phyloP scores from a whole-genome alignment of 2,888 invertebrate species.

The Zonitis immaculata region DNA sequence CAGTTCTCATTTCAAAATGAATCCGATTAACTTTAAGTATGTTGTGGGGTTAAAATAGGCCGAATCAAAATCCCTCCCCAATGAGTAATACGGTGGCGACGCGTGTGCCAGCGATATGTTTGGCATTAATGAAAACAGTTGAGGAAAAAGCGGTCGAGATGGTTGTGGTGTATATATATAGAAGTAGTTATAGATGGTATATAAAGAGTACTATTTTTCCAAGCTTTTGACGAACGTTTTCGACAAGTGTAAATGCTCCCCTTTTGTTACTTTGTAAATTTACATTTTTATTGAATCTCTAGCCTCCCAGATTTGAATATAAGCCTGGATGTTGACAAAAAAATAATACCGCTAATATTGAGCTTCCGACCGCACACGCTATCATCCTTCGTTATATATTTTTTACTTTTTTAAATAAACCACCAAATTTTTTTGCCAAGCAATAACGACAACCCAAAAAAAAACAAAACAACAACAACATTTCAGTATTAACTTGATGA shows the following conservation, averaged over 20 bases:
- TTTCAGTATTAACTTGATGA: neutral
- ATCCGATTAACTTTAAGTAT: conserved; percentile 50
- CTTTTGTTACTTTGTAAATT: conserved; percentile 58
- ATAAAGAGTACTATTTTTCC: conserved; percentile 7
- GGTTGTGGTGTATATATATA: too few species aligned
- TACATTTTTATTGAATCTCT: conserved; percentile 53
- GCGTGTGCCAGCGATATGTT: conserved; percentile 46
- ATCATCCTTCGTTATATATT: conserved; percentile 6
- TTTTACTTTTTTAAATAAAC: conserved; percentile 17
- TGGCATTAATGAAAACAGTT: conserved; percentile 47
- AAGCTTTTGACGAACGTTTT: conserved; percentile 41
- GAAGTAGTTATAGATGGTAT: too few species aligned
- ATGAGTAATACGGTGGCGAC: conserved; percentile 48
- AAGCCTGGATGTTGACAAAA: conserved; percentile 53
- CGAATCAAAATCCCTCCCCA: conserved; percentile 46
- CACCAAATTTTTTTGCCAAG: conserved; percentile 4
- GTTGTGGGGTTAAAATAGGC: conserved; percentile 48
- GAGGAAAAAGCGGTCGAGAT: conserved; percentile 22
- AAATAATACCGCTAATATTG: conserved; percentile 65
- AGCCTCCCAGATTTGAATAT: conserved; percentile 49
- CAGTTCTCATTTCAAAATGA: conserved; percentile 45
- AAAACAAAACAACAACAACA: neutral
- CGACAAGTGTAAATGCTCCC: conserved; percentile 49
- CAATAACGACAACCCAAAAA: neutral
- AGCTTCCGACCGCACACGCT: conserved; percentile 35